These are phyloP conservation scores for Melanotus villosus DNA, from an alignment of 2,888 invertebrate genomes.

Conservation along the genomic window DNA sequence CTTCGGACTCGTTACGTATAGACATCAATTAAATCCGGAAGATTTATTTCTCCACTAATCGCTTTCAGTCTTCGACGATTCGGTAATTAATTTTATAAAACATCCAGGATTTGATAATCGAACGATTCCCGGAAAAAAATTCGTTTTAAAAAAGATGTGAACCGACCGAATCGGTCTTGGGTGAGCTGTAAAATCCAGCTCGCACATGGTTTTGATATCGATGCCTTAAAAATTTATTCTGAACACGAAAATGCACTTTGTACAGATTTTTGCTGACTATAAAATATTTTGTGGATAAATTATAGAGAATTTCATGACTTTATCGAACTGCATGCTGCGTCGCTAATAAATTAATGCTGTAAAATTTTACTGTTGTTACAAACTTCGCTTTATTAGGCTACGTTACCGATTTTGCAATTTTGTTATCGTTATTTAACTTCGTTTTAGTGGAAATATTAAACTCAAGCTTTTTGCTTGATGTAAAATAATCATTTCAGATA, in stretches of 20 bases:
- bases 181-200: slow-evolving; percentile 2
- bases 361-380: background rate
- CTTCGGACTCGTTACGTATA: background rate
- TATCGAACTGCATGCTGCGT: background rate
- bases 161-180: background rate
- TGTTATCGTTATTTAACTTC: too few relatives aligned
- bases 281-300: slow-evolving; percentile 12
- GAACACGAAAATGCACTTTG: slow-evolving; percentile 19
- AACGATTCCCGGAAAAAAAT: background rate
- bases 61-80: background rate
- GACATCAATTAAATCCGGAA: background rate
- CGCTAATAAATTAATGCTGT: background rate
- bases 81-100: background rate
- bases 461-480: too few relatives aligned
- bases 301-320: background rate
- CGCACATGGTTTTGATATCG: slow-evolving; percentile 6
- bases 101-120: background rate
- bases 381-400: background rate
- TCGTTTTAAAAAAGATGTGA: slow-evolving; percentile 1
- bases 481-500: too few relatives aligned
- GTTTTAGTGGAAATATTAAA: too few relatives aligned
- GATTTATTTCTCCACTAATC: background rate
- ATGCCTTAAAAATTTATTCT: slow-evolving; percentile 10
- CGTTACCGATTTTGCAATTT: slow-evolving; percentile 2
- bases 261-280: background rate